Percentiles rank a stretch among this genome's conserved stretches.
phyloP scores from a whole-genome alignment of 2,113 vertebrate species.

The Atractosteus spatula region DNA sequence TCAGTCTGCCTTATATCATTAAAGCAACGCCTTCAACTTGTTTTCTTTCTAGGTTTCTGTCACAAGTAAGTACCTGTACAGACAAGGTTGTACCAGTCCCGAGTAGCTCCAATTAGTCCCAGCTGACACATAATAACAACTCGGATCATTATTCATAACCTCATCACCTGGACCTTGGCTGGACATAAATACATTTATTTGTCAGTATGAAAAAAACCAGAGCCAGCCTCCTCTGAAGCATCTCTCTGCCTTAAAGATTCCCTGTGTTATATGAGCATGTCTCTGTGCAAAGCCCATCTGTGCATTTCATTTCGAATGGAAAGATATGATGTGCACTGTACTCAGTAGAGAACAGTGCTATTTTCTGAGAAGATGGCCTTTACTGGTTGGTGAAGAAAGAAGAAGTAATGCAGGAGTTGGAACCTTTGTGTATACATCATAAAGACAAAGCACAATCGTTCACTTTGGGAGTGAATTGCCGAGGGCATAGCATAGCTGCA shows the following conservation, averaged over 20 bases:
- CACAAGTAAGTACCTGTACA: slow-evolving; percentile 16
- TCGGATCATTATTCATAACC: background rate
- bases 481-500: too few species aligned
- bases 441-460: too few species aligned
- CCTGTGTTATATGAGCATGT: background rate
- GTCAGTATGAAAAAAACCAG: slow-evolving; percentile 14
- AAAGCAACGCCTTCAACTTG: slow-evolving; percentile 13
- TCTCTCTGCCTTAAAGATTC: background rate
- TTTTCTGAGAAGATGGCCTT: too few species aligned
- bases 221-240: slow-evolving; percentile 8
- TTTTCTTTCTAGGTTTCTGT: slow-evolving; percentile 9
- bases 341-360: too few species aligned
- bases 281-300: too few species aligned
- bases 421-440: too few species aligned
- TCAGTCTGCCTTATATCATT: slow-evolving; percentile 10
- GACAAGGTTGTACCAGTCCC: slow-evolving; percentile 5
- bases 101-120: slow-evolving; percentile 10
- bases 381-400: too few species aligned
- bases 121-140: background rate
- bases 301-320: too few species aligned
- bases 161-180: background rate
- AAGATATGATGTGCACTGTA: too few species aligned
- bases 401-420: too few species aligned
- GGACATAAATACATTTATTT: slow-evolving; percentile 8
- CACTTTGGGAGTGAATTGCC: too few species aligned